phyloP scores from a whole-genome alignment of 2,888 invertebrate species.

The Chironomus riparius region DNA sequence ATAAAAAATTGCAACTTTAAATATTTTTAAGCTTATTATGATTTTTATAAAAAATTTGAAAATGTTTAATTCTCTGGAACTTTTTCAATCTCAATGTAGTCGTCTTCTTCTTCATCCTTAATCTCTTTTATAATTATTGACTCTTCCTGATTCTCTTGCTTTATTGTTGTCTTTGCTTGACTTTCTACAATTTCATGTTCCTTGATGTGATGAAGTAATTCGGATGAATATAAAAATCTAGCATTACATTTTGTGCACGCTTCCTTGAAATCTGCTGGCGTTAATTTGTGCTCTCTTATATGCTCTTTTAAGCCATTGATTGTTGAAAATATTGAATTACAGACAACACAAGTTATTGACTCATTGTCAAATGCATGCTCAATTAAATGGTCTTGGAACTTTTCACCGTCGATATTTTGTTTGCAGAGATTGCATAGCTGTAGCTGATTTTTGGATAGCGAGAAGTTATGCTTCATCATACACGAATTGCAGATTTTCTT shows the following conservation, averaged over 20 bases:
- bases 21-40: not conserved
- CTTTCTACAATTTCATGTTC: slow-evolving; percentile 44
- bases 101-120: slow-evolving; percentile 38
- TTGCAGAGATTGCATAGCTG: slow-evolving; percentile 75
- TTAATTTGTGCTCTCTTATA: slow-evolving; percentile 65
- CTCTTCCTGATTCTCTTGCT: not conserved
- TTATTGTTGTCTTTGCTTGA: not conserved
- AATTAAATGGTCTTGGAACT: slow-evolving; percentile 80
- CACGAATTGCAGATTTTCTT: slow-evolving; percentile 62
- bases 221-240: slow-evolving; percentile 84
- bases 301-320: slow-evolving; percentile 73
- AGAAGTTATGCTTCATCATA: slow-evolving; percentile 49
- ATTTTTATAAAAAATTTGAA: not conserved
- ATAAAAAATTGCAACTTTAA: no score
- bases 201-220: slow-evolving; percentile 76
- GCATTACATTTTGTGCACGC: slow-evolving; percentile 75
- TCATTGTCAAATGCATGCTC: slow-evolving; percentile 83
- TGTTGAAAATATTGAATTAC: slow-evolving; percentile 78
- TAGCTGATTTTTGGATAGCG: slow-evolving; percentile 40
- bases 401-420: slow-evolving; percentile 64
- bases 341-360: slow-evolving; percentile 77
- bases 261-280: slow-evolving; percentile 50
- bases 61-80: slow-evolving; percentile 32
- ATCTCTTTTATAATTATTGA: not conserved
- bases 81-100: slow-evolving; percentile 43